Base-by-base conservation (phyloP, 2,797 vertebrate species). In the Micrastur ruficollis region DNA sequence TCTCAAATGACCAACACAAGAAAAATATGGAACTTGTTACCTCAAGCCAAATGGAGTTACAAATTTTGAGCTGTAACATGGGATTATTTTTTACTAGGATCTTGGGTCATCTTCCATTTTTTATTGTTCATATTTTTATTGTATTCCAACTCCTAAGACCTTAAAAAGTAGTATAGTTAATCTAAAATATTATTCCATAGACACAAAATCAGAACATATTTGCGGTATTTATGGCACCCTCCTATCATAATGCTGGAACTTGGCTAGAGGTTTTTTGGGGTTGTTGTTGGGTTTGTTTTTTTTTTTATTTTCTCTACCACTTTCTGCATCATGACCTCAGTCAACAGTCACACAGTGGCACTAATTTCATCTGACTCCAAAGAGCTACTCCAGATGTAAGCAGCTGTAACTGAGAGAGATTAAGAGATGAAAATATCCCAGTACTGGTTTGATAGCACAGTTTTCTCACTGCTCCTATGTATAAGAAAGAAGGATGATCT, bases 221-320 rank as follows among this genome's bases (percentile, higher is more conserved):
- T 61, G 6, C 14, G 11, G 2, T 36, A 17, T 61, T 90, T 42
- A n/a, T 73, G 8, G 1, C 5, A 65, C 2, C 5, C 2, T 44
- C 8, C 49, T 87, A 26, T 38, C 4, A 55, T 5, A 55, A 10
- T 29, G 2, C 9, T 82, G 72, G 11, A 82, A 47, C 5, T 21
- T 12, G 8, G 34, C 4, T 8, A 8, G 6, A 25, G 1, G 0
- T 58, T 71, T 42, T 58, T 29, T 3, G 26, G 29, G 9, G 8
- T 14, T n/a, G 42, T 42, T 15, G 42, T 42, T 42, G 5, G n/a
- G n/a, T n/a, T 42, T 42, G 6, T 32, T 26, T 61, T 46, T 68
- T 6, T 7, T 7, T 31, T 36, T 36, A 36, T 36, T 26, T 20
- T 11, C 20, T 44, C 29, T 52, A 7, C 3, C 6, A 7, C 5